These are phyloP conservation scores for Chydorus sphaericus DNA, from an alignment of 2,888 invertebrate species.

Conservation along the genomic window DNA sequence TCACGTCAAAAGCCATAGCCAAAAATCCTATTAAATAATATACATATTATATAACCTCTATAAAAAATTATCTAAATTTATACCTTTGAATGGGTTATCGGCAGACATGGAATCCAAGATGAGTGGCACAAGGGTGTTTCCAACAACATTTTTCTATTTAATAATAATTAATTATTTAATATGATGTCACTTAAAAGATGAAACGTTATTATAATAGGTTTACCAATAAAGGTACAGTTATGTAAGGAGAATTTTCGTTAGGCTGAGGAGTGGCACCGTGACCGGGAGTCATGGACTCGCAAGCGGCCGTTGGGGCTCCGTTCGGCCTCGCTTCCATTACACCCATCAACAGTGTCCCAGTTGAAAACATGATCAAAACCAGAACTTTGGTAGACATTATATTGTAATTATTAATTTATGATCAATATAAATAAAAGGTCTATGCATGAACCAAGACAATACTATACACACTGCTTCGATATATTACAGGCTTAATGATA, in stretches of 20 bases:
- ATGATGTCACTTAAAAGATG: not conserved
- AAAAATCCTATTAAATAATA: not conserved
- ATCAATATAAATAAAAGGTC: too few relatives aligned
- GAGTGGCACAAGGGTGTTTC: not conserved
- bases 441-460: too few relatives aligned
- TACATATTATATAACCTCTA: too few relatives aligned
- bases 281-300: not conserved
- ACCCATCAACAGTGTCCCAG: not conserved
- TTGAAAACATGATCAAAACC: not conserved
- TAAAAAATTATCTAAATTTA: not conserved
- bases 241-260: not conserved
- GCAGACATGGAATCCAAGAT: not conserved
- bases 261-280: not conserved
- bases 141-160: not conserved
- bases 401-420: too few relatives aligned
- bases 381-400: too few relatives aligned
- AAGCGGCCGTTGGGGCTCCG: not conserved
- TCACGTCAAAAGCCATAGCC: not conserved
- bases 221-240: not conserved
- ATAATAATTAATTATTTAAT: not conserved
- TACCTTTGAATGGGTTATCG: not conserved
- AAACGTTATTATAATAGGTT: not conserved
- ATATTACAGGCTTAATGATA: too few relatives aligned
- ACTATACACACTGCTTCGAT: too few relatives aligned
- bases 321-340: not conserved